Evolutionary conservation across 2,113 vertebrate species (phyloP).

Genomic region (Promerops cafer): DNA sequence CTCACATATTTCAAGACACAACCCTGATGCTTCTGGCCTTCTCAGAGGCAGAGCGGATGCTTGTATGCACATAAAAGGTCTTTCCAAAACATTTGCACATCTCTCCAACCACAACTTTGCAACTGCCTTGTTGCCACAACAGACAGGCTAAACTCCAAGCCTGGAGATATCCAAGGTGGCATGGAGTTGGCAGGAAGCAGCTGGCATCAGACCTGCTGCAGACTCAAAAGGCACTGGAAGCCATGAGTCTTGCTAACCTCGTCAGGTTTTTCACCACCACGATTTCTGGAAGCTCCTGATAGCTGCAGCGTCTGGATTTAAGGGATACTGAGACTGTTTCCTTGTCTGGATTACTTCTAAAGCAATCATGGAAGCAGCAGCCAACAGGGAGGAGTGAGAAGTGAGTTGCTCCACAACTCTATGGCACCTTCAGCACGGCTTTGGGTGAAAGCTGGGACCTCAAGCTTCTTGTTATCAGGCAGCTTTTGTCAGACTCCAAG

Average conservation of each 20-base stretch:
- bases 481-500: background rate
- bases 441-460: background rate
- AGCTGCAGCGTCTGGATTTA: background rate
- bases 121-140: background rate
- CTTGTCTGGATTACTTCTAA: background rate
- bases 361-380: background rate
- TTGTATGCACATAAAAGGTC: background rate
- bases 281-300: background rate
- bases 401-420: fast-evolving
- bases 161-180: background rate
- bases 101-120: background rate
- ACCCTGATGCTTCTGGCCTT: background rate
- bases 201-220: background rate
- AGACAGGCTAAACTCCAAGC: background rate
- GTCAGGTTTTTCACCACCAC: background rate
- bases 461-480: background rate
- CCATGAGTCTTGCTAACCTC: background rate
- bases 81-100: background rate
- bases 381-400: background rate
- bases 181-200: background rate
- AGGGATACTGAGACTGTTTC: background rate
- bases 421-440: background rate
- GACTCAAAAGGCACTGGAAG: background rate
- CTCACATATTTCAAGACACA: background rate
- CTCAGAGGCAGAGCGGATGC: background rate